Evolutionary conservation across 2,797 vertebrate species (phyloP).

Genomic region (Eptatretus atami): DNA sequence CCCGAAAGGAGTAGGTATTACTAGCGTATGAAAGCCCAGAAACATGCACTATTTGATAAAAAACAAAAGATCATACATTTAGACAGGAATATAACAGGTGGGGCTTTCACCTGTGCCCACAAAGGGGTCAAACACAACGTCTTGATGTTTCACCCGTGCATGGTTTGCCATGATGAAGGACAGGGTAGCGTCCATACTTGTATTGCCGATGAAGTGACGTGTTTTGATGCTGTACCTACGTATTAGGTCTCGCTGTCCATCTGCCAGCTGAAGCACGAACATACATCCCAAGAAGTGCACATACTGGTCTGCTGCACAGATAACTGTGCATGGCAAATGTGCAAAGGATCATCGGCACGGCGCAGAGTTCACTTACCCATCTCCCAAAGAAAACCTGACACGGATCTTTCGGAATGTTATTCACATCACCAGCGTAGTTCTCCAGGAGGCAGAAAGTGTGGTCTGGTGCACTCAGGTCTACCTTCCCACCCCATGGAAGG

Average conservation of each 20-base stretch:
- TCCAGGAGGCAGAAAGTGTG: constrained; percentile 60
- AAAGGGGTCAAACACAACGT: constrained; percentile 78
- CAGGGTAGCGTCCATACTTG: constrained; percentile 83
- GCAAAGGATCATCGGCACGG: background rate
- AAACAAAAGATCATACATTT: too few relatives aligned
- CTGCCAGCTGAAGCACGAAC: constrained; percentile 32
- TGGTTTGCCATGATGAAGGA: constrained; percentile 93
- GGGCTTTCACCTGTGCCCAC: constrained; percentile 52
- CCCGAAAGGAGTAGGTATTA: too few relatives aligned
- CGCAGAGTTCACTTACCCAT: constrained; percentile 31
- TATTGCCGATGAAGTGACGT: constrained; percentile 87
- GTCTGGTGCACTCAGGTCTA: constrained; percentile 51
- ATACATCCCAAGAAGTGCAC: constrained; percentile 4
- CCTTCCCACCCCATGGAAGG: constrained; percentile 53
- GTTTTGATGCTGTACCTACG: constrained; percentile 85
- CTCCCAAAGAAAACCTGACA: constrained; percentile 58
- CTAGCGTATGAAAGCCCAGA: too few relatives aligned
- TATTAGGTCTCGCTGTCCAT: constrained; percentile 77
- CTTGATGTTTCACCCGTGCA: constrained; percentile 44
- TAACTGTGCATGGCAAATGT: constrained; percentile 7
- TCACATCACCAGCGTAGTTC: constrained; percentile 67
- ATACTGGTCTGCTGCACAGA: constrained; percentile 3
- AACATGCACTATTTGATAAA: too few relatives aligned
- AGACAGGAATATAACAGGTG: too few relatives aligned
- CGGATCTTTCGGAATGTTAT: constrained; percentile 47